Percentiles rank a stretch among this genome's conserved stretches.
Evolutionary conservation across 1,140 invertebrate genomes (phyloP).

Genomic region (Eciton burchellii): DNA sequence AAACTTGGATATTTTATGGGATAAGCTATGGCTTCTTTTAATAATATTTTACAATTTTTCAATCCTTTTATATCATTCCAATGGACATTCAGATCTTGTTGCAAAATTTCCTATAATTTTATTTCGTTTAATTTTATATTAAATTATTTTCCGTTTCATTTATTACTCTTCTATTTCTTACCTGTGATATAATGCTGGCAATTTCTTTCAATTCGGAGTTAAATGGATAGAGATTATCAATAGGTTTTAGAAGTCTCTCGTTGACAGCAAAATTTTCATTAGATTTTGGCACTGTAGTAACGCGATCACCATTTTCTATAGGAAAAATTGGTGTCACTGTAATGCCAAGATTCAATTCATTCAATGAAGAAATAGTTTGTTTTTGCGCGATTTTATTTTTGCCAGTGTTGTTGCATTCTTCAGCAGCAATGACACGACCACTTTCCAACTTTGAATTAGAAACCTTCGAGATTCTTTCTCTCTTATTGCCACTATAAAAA

Average conservation of each 20-base stretch:
- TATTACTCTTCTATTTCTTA: slow-evolving; percentile 53
- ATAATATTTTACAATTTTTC: slow-evolving; percentile 91
- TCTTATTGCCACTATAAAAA: slow-evolving; percentile 8
- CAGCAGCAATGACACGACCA: background rate
- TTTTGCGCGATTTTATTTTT: background rate
- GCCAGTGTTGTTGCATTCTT: background rate
- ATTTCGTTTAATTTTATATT: background rate
- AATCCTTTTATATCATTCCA: slow-evolving; percentile 93
- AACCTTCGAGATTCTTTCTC: background rate
- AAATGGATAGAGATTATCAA: slow-evolving; percentile 81
- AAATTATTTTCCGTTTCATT: background rate
- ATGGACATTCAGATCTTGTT: slow-evolving; percentile 87
- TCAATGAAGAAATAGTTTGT: background rate
- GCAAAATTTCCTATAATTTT: slow-evolving; percentile 88
- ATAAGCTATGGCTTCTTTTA: slow-evolving; percentile 96
- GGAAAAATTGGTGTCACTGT: slow-evolving; percentile 72
- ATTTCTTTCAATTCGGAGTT: slow-evolving; percentile 86
- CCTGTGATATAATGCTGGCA: slow-evolving; percentile 86
- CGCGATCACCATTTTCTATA: slow-evolving; percentile 32
- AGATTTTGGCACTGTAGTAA: background rate
- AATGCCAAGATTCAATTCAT: slow-evolving; percentile 69
- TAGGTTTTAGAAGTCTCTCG: slow-evolving; percentile 80
- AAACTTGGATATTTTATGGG: slow-evolving; percentile 94
- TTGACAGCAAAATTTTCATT: slow-evolving; percentile 9
- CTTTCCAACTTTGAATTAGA: background rate